These are phyloP conservation scores for Oceanodroma tethys DNA, from an alignment of 2,113 vertebrate genomes.

Conservation along the genomic window DNA sequence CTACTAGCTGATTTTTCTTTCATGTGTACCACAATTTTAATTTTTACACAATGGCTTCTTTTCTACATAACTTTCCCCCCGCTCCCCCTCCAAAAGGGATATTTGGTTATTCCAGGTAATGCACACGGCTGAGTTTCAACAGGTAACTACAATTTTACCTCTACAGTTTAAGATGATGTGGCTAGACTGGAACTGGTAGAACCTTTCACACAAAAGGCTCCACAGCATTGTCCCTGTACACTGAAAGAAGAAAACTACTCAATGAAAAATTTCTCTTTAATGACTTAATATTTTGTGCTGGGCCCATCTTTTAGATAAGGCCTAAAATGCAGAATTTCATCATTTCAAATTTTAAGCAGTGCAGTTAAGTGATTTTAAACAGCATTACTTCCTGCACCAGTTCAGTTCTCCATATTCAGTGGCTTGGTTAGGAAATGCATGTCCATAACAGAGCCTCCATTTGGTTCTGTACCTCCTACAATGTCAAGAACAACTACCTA, in stretches of 20 bases:
- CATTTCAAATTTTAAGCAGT: not conserved
- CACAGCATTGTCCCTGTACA: not conserved
- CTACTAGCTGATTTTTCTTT: not conserved
- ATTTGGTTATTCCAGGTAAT: not conserved
- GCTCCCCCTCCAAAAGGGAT: not conserved
- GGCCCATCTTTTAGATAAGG: not conserved
- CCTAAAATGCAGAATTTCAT: not conserved
- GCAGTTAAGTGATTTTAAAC: not conserved
- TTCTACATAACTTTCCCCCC: not conserved
- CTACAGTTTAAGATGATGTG: not conserved
- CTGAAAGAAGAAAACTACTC: not conserved
- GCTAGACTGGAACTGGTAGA: not conserved
- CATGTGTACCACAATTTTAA: not conserved
- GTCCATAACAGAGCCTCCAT: fast-evolving
- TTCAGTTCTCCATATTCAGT: not conserved
- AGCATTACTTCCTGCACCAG: not conserved
- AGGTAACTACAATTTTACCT: not conserved
- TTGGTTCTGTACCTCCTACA: not conserved
- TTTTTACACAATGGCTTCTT: not conserved
- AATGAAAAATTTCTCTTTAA: not conserved
- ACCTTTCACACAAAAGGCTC: not conserved
- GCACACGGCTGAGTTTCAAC: not conserved
- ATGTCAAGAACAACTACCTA: not conserved
- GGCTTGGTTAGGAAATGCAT: not conserved
- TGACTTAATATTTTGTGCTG: not conserved